Conservation (phyloP, 2,113 vertebrate genomes). For the Salvelinus alpinus region DNA sequence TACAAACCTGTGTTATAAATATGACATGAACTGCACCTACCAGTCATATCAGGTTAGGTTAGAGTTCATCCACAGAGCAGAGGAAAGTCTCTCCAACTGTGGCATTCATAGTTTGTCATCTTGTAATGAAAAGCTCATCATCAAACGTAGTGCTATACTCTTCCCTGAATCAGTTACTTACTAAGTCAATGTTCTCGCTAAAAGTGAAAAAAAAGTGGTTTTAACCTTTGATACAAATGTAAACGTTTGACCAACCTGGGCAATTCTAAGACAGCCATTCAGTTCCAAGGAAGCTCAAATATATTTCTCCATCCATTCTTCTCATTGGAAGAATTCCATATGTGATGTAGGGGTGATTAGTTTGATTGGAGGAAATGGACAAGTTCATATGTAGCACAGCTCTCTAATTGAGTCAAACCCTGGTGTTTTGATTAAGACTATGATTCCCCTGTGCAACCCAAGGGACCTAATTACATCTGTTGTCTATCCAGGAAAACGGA, state of each 20-base stretch:
- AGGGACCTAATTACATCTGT: not conserved
- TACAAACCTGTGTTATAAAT: too few relatives aligned
- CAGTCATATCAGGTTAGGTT: not conserved
- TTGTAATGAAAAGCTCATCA: not conserved
- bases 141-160: not conserved
- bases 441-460: not conserved
- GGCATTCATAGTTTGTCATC: not conserved
- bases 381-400: not conserved
- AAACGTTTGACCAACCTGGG: conserved; percentile 1
- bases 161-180: conserved; percentile 9
- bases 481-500: not conserved
- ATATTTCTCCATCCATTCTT: not conserved
- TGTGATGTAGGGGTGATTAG: not conserved
- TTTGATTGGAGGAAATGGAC: not conserved
- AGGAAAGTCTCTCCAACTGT: not conserved
- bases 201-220: not conserved
- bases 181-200: not conserved
- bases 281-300: not conserved
- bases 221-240: conserved; percentile 2
- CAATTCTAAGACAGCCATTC: not conserved
- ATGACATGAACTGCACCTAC: too few relatives aligned
- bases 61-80: not conserved
- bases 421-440: not conserved
- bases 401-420: not conserved
- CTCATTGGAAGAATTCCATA: not conserved